phyloP scores from a whole-genome alignment of 2,888 invertebrate genomes.

The Shargacucullia verbasci region DNA sequence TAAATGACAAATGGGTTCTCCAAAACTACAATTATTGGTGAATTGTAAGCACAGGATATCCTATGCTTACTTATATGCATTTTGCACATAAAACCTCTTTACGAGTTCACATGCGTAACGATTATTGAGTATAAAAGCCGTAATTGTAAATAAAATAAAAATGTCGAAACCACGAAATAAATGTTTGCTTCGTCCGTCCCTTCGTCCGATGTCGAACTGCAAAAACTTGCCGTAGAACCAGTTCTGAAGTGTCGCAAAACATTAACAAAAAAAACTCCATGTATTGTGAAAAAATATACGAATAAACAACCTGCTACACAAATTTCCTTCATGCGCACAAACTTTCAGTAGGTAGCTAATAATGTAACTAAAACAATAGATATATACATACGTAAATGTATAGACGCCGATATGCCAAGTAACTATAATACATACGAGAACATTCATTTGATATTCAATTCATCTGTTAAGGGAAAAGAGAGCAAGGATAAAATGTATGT shows the following conservation, averaged over 20 bases:
- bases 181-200: conserved; percentile 1
- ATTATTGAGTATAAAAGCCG: no score
- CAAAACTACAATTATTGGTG: background rate
- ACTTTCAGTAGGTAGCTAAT: conserved; percentile 5
- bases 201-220: conserved; percentile 1
- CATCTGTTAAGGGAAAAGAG: conserved; percentile 45
- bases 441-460: conserved; percentile 44
- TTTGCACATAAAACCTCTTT: no score
- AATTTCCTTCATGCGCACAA: conserved; percentile 9
- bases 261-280: conserved; percentile 15
- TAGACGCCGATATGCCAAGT: conserved; percentile 11
- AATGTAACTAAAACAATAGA: conserved; percentile 12
- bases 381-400: conserved; percentile 17
- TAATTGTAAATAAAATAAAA: no score
- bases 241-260: conserved; percentile 23
- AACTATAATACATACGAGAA: conserved; percentile 11
- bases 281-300: conserved; percentile 9
- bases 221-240: conserved; percentile 23
- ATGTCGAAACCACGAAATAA: no score
- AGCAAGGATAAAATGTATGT: conserved; percentile 37
- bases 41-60: conserved; percentile 1
- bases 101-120: no score
- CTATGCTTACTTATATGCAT: no score
- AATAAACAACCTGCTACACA: conserved; percentile 11
- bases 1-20: conserved; percentile 3